A percentile compares a stretch with the other conserved stretches of the same genome.
These are phyloP conservation scores for Syrphus vitripennis DNA, from an alignment of 2,888 invertebrate genomes.

Conservation along the genomic window DNA sequence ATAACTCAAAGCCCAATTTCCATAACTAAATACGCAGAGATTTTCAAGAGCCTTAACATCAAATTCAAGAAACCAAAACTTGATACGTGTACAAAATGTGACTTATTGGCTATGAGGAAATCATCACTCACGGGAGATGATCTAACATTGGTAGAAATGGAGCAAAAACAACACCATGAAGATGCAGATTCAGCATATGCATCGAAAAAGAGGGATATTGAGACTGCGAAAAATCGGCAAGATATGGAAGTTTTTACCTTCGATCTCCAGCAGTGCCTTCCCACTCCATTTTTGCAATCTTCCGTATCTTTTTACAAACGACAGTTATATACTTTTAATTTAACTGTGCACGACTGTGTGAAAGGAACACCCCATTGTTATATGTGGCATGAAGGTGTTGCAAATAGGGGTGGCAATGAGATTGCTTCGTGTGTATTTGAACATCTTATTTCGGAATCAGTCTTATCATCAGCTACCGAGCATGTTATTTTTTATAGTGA, in stretches of 20 bases:
- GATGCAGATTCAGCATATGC: conserved; percentile 57
- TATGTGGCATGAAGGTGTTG: conserved; percentile 49
- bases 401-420: conserved; percentile 42
- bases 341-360: conserved; percentile 35
- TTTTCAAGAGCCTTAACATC: too few species aligned
- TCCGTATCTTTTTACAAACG: conserved; percentile 50
- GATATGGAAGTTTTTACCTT: conserved; percentile 52
- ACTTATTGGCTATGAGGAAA: not conserved
- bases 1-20: too few species aligned
- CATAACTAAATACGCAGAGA: too few species aligned
- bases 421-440: conserved; percentile 21
- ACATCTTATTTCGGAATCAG: conserved; percentile 31
- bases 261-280: too few species aligned
- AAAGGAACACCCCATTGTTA: not conserved
- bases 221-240: conserved; percentile 22
- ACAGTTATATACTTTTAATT: conserved; percentile 34
- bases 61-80: not conserved
- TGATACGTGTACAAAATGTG: not conserved
- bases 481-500: conserved; percentile 68
- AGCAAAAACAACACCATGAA: conserved; percentile 43
- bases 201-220: conserved; percentile 32
- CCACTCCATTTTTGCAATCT: too few species aligned
- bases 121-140: not conserved
- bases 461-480: conserved; percentile 23
- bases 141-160: not conserved